Evolutionary conservation across 2,888 invertebrate species (phyloP).

Genomic region (Rhyacophila evoluta): DNA sequence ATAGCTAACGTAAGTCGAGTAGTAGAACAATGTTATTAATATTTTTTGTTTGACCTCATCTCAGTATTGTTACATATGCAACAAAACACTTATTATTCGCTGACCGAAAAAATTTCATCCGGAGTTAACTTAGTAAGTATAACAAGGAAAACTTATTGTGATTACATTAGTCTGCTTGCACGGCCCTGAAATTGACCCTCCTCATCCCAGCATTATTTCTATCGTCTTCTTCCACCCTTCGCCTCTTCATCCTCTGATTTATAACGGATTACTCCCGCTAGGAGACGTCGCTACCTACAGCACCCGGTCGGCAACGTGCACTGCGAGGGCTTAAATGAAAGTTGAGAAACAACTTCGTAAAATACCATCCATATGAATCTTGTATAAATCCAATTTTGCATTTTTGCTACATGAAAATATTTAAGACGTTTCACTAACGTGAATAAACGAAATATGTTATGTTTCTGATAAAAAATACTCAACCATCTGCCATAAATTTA

Average conservation of each 20-base stretch:
- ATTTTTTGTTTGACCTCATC: too few relatives aligned
- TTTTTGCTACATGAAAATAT: too few relatives aligned
- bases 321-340: background rate
- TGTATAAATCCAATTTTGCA: too few relatives aligned
- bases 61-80: too few relatives aligned
- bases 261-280: slow-evolving; percentile 51
- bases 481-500: too few relatives aligned
- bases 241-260: slow-evolving; percentile 52
- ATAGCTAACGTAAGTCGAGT: too few relatives aligned
- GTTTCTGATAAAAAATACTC: too few relatives aligned
- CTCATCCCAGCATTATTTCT: background rate
- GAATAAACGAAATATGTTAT: too few relatives aligned
- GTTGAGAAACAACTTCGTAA: background rate
- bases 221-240: slow-evolving; percentile 24
- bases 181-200: slow-evolving; percentile 22
- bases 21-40: too few relatives aligned
- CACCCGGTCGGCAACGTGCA: background rate
- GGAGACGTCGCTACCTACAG: slow-evolving; percentile 29
- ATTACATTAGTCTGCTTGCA: slow-evolving; percentile 20
- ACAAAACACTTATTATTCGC: background rate
- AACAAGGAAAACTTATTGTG: slow-evolving; percentile 10
- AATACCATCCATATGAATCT: background rate
- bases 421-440: too few relatives aligned
- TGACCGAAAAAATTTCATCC: background rate
- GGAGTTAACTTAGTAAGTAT: background rate